phyloP scores from a whole-genome alignment of 2,888 invertebrate genomes.

The Therioaphis trifolii region DNA sequence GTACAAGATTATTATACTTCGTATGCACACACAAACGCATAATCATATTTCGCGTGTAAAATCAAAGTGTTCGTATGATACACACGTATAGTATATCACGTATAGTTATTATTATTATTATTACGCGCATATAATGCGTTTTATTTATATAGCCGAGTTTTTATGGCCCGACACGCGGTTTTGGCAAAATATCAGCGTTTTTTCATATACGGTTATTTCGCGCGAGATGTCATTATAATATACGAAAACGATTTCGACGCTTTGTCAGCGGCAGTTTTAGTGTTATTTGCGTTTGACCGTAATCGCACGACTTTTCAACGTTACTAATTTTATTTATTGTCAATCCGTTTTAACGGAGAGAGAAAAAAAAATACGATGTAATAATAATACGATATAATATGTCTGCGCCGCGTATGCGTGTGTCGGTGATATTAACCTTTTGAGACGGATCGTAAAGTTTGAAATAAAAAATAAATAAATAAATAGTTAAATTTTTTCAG shows the following conservation, averaged over 20 bases:
- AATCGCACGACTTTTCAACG: too few species aligned
- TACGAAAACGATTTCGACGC: background rate
- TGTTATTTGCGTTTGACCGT: background rate
- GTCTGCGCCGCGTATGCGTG: too few species aligned
- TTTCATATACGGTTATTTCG: background rate
- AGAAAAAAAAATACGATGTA: too few species aligned
- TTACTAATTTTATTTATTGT: constrained; percentile 38
- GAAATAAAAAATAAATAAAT: too few species aligned
- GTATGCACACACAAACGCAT: too few species aligned
- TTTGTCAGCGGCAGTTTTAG: constrained; percentile 10
- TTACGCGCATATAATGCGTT: background rate
- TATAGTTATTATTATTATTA: background rate
- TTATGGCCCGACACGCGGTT: constrained; percentile 11
- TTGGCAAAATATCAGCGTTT: constrained; percentile 20
- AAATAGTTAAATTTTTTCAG: too few species aligned
- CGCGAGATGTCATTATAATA: background rate
- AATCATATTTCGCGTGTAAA: background rate
- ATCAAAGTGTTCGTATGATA: background rate
- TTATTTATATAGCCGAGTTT: background rate
- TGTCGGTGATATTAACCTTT: background rate
- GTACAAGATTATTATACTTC: too few species aligned
- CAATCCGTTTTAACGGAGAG: background rate
- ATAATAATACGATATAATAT: too few species aligned
- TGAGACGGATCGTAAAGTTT: background rate
- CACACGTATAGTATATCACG: background rate